phyloP scores from a whole-genome alignment of 1,140 invertebrate species.

The Chironomus striatipennis region DNA sequence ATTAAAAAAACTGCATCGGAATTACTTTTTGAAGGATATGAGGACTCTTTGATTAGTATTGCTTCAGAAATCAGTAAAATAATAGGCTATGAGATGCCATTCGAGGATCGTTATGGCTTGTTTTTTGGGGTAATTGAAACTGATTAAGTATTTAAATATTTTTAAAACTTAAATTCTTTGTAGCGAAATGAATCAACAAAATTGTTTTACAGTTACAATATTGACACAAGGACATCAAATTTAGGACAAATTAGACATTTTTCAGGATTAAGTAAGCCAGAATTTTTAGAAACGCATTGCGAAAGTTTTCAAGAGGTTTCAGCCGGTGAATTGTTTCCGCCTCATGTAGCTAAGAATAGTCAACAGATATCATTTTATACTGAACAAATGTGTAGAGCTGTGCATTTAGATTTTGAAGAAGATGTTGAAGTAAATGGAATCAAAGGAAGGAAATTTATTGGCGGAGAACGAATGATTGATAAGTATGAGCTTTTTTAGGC shows the following conservation, averaged over 20 bases:
- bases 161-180: conserved; percentile 28
- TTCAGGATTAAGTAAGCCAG: conserved; percentile 54
- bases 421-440: conserved; percentile 46
- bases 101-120: conserved; percentile 60
- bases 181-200: conserved; percentile 64
- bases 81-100: conserved; percentile 47
- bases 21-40: conserved; percentile 68
- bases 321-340: conserved; percentile 67
- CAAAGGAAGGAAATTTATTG: conserved; percentile 47
- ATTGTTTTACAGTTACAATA: conserved; percentile 62
- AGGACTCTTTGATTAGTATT: conserved; percentile 51
- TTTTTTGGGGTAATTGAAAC: conserved; percentile 73
- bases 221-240: conserved; percentile 55
- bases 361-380: conserved; percentile 52
- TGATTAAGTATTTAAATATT: conserved; percentile 30
- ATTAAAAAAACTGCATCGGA: conserved; percentile 58
- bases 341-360: conserved; percentile 46
- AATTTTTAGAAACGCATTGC: conserved; percentile 50
- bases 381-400: conserved; percentile 58
- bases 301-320: conserved; percentile 50
- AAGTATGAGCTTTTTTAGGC: conserved; percentile 35
- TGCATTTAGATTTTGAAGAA: conserved; percentile 47
- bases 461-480: conserved; percentile 48
- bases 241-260: conserved; percentile 59
- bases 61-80: conserved; percentile 46